Evolutionary conservation across 1,140 invertebrate genomes (phyloP), one percentile per base, ranked within the genome.

Genomic region (Coptotermes formosanus): DNA sequence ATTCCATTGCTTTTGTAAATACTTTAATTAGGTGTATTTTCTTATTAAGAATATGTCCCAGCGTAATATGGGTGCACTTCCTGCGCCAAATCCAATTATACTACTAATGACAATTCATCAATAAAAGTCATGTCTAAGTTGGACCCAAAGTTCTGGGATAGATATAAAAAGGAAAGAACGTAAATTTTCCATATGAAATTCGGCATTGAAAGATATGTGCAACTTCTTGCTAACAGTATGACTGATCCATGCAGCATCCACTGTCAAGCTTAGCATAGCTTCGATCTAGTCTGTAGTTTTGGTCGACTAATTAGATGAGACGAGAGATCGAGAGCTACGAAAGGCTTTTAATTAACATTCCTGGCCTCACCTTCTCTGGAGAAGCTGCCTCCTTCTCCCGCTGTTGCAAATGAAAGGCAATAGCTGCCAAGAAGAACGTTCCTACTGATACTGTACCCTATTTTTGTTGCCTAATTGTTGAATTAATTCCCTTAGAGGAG

Each of bases 311-410:
- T 89, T 89, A 89, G 89, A 89, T 88, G 88, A 89, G 88, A 89
- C 89, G 88, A 89, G 88, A 88, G 89, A 89, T 89, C 89, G 89
- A 89, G 88, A 87, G 88, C 82, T 87, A 82, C 84, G 86, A 81
- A 88, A 87, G 86, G 89, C 89, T 90, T 91, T 91, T 91, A 90
- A 91, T 91, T 91, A 91, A 91, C 90, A 91, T 91, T 91, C 90
- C 90, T 87, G 88, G 88, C 88, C 64, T 89, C 88, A 89, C 89
- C 88, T 89, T 88, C 86, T 86, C 88, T 86, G 87, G 87, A 88
- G 64, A 75, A 25, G 64, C 64, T 75, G 25, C 88, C 88, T 75
- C 64, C 64, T n/a, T 30, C 64, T n/a, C 64, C 64, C n/a, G 7
- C 25, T 75, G 64, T 11, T 89, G 89, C 89, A 89, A 90, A 90